These are phyloP conservation scores for Standfussiana lucernea DNA, from an alignment of 2,888 invertebrate species.

Conservation along the genomic window DNA sequence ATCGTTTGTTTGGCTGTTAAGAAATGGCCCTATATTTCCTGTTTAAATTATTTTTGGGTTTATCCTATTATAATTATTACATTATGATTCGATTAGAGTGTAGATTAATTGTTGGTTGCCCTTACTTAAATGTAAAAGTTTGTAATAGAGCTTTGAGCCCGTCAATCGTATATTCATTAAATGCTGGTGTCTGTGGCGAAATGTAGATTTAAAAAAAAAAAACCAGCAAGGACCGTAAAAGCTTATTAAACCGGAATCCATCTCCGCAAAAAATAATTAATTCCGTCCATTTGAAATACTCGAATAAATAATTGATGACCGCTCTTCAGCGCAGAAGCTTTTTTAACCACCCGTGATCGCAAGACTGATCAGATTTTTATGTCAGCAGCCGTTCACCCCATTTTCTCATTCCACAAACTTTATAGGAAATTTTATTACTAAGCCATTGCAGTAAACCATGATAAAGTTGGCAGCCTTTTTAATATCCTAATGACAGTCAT, in stretches of 20 bases:
- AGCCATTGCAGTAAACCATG: conserved; percentile 28
- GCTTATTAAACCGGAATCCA: background rate
- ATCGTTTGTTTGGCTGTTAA: conserved; percentile 9
- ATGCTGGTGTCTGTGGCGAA: background rate
- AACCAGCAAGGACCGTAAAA: background rate
- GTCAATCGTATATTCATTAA: background rate
- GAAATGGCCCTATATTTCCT: background rate
- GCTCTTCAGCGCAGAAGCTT: conserved; percentile 20
- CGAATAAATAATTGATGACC: conserved; percentile 42
- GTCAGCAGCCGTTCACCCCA: conserved; percentile 25
- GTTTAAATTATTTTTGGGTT: background rate
- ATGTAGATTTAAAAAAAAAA: background rate
- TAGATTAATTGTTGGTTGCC: background rate
- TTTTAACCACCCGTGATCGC: conserved; percentile 26
- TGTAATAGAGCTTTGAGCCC: background rate
- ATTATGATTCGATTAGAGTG: background rate
- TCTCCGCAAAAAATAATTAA: conserved; percentile 33
- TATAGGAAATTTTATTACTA: conserved; percentile 35
- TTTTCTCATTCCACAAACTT: conserved; percentile 32
- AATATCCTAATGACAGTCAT: conserved; percentile 37
- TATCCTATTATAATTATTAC: background rate
- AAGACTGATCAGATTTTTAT: conserved; percentile 57
- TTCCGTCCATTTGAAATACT: conserved; percentile 30
- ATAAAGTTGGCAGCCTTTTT: conserved; percentile 15
- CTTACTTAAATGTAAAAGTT: background rate